phyloP scores from a whole-genome alignment of 2,888 invertebrate species.

The Troides helena region DNA sequence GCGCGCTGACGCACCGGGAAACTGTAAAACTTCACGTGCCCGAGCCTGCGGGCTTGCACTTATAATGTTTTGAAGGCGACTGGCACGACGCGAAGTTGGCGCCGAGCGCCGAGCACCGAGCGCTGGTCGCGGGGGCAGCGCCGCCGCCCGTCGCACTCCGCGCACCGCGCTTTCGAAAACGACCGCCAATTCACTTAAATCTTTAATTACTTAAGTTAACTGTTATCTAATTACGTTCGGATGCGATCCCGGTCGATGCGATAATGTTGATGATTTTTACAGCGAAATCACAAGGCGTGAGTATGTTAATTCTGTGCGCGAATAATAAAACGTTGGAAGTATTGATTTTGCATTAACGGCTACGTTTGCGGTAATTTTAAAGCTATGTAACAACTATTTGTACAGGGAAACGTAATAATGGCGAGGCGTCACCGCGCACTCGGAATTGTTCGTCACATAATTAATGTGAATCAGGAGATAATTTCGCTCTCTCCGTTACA shows the following conservation, averaged over 20 bases:
- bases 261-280: not conserved
- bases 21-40: constrained; percentile 39
- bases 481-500: constrained; percentile 55
- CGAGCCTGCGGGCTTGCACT: constrained; percentile 48
- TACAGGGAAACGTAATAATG: constrained; percentile 6
- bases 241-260: constrained; percentile 6
- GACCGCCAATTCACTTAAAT: constrained; percentile 55
- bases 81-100: constrained; percentile 64
- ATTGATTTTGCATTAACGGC: constrained; percentile 70
- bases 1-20: constrained; percentile 47
- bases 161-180: constrained; percentile 54
- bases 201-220: constrained; percentile 40
- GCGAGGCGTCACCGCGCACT: constrained; percentile 67
- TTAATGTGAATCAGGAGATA: constrained; percentile 70
- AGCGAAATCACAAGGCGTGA: not conserved
- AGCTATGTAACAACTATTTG: not conserved
- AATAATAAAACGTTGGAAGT: constrained; percentile 30
- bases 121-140: too few species aligned
- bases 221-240: constrained; percentile 37
- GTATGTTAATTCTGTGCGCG: not conserved
- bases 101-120: constrained; percentile 55
- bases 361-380: constrained; percentile 41
- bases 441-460: constrained; percentile 75
- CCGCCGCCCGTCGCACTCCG: constrained; percentile 49
- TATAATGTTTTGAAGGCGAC: constrained; percentile 55